Conservation (phyloP, 2,797 vertebrate genomes). For the Champsocephalus gunnari region DNA sequence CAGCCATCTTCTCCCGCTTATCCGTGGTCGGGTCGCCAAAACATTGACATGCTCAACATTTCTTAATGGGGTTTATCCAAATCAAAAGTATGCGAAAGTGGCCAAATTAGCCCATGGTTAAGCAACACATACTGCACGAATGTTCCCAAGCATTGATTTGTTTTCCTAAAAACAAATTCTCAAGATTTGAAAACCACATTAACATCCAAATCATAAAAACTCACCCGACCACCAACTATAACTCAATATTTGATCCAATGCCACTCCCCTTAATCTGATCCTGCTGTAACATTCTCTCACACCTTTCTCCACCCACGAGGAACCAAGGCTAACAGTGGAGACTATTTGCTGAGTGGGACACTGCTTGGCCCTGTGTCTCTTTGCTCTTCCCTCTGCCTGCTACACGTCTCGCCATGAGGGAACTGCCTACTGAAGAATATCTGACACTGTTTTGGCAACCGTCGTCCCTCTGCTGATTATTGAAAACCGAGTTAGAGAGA, state of each 20-base stretch:
- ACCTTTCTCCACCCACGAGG: slow-evolving; percentile 28
- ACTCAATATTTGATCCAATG: slow-evolving; percentile 11
- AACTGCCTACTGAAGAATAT: slow-evolving; percentile 53
- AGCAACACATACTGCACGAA: not conserved
- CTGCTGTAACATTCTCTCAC: slow-evolving; percentile 20
- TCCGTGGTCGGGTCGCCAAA: too few relatives aligned
- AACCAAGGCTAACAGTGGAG: slow-evolving; percentile 39
- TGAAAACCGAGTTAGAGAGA: slow-evolving; percentile 61
- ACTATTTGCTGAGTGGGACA: slow-evolving; percentile 59
- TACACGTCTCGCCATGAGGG: slow-evolving; percentile 50
- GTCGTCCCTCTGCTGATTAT: slow-evolving; percentile 38
- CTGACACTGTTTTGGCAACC: slow-evolving; percentile 62
- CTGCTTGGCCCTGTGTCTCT: slow-evolving; percentile 53
- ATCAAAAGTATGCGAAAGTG: too few relatives aligned
- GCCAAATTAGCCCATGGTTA: too few relatives aligned
- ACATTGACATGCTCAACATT: too few relatives aligned
- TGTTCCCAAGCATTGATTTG: not conserved
- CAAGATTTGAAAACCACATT: not conserved
- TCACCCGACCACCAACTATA: not conserved
- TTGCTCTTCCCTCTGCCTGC: slow-evolving; percentile 43
- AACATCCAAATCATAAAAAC: not conserved
- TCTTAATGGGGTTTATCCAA: too few relatives aligned
- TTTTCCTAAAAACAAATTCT: not conserved
- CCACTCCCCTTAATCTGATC: slow-evolving; percentile 16
- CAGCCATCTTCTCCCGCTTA: too few relatives aligned